Evolutionary conservation across 1,140 invertebrate species (phyloP).

Genomic region (Oreohelix idahoensis): DNA sequence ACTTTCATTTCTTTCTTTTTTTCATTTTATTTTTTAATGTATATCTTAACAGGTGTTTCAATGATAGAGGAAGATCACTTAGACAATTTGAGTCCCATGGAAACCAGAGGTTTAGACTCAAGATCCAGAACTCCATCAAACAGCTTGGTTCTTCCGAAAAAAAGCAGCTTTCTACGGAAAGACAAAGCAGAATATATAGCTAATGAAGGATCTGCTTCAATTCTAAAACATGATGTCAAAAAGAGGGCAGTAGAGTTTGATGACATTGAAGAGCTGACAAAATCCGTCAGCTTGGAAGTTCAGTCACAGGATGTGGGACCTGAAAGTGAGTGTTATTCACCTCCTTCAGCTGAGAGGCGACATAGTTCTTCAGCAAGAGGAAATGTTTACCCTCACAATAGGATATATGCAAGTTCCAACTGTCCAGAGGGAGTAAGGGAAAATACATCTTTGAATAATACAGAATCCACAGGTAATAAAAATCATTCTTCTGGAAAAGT

Average conservation of each 20-base stretch:
- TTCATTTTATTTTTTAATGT: not conserved
- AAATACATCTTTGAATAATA: not conserved
- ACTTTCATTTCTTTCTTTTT: not conserved
- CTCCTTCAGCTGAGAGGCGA: not conserved
- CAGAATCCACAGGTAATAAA: not conserved
- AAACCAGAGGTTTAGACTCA: not conserved
- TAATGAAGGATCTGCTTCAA: not conserved
- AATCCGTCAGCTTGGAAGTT: not conserved
- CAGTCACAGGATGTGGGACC: not conserved
- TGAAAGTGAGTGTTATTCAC: not conserved
- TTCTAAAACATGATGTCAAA: not conserved
- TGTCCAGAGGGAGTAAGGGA: not conserved
- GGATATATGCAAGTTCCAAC: not conserved
- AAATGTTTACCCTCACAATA: not conserved
- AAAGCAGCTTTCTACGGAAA: conserved; percentile 15
- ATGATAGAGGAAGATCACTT: not conserved
- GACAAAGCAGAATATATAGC: not conserved
- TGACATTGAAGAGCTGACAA: not conserved
- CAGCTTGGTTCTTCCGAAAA: not conserved
- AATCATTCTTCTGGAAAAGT: not conserved
- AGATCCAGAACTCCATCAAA: not conserved
- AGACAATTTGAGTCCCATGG: not conserved
- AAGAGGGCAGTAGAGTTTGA: not conserved
- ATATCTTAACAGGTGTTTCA: not conserved
- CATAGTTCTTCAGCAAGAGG: not conserved